Conservation (phyloP, 1,140 invertebrate genomes). For the Pogonomyrmex barbatus region DNA sequence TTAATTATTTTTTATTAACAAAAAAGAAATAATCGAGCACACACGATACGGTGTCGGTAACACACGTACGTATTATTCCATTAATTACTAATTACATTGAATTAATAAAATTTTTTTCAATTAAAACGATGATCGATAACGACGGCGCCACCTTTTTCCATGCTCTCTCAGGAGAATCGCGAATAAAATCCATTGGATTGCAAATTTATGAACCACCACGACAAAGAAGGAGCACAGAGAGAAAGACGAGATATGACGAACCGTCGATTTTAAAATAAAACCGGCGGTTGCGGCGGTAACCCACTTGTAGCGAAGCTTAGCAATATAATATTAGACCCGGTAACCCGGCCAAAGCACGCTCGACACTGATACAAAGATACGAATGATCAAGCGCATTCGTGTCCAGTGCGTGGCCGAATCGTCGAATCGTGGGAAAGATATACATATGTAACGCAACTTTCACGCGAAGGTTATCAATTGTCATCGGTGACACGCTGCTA, state of each 20-base stretch:
- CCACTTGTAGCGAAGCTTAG: conserved; percentile 23
- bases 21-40: too few species aligned
- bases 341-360: conserved; percentile 11
- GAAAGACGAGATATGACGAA: background rate
- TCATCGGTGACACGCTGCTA: conserved; percentile 28
- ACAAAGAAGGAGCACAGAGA: background rate
- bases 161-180: background rate
- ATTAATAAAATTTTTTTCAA: too few species aligned
- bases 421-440: conserved; percentile 72
- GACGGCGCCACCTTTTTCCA: too few species aligned
- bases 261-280: conserved; percentile 26
- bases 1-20: background rate
- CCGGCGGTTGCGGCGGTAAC: conserved; percentile 21
- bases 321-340: conserved; percentile 38
- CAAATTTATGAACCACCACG: background rate
- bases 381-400: conserved; percentile 62
- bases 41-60: too few species aligned
- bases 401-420: conserved; percentile 39
- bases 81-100: too few species aligned
- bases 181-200: conserved; percentile 10
- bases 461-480: conserved; percentile 64
- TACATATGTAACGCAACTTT: conserved; percentile 42
- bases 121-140: too few species aligned
- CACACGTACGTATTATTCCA: too few species aligned
- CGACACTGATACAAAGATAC: conserved; percentile 40